Evolutionary conservation across 2,888 invertebrate species (phyloP).

Genomic region (Digitonthophagus gazella): DNA sequence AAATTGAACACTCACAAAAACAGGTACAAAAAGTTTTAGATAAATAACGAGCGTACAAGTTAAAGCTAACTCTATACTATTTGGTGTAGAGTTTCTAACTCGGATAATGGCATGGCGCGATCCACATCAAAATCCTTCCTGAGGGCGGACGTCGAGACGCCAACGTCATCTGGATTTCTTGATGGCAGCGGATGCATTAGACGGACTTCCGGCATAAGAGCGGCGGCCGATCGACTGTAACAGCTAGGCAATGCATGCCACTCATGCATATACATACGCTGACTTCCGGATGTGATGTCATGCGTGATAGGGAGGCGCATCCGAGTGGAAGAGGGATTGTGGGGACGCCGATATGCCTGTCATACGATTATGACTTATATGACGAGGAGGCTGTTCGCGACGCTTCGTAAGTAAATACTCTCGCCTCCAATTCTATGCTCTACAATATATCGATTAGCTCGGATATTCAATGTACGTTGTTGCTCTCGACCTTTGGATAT

Average conservation of each 20-base stretch:
- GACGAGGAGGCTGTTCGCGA: slow-evolving; percentile 19
- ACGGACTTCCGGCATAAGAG: slow-evolving; percentile 58
- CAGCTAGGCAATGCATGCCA: slow-evolving; percentile 43
- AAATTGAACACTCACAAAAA: too few relatives aligned
- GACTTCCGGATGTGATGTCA: slow-evolving; percentile 47
- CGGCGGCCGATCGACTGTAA: slow-evolving; percentile 51
- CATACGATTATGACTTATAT: slow-evolving; percentile 38
- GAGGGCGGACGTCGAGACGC: too few relatives aligned
- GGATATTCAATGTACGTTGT: background rate
- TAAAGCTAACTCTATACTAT: too few relatives aligned
- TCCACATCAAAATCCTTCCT: too few relatives aligned
- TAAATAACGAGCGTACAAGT: too few relatives aligned
- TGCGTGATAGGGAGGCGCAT: slow-evolving; percentile 48
- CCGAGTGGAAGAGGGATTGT: slow-evolving; percentile 45
- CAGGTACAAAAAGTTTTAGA: too few relatives aligned
- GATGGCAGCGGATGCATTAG: slow-evolving; percentile 57
- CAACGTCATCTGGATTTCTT: background rate
- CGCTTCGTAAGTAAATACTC: slow-evolving; percentile 11
- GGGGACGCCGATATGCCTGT: slow-evolving; percentile 42
- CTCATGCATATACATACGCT: slow-evolving; percentile 50
- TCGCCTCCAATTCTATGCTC: background rate
- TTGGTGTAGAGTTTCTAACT: too few relatives aligned
- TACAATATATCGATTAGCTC: slow-evolving; percentile 20
- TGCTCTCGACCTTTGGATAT: background rate
- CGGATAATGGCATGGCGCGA: too few relatives aligned